Conservation (phyloP, 2,888 invertebrate species). For the Poecilobothrus nobilitatus region DNA sequence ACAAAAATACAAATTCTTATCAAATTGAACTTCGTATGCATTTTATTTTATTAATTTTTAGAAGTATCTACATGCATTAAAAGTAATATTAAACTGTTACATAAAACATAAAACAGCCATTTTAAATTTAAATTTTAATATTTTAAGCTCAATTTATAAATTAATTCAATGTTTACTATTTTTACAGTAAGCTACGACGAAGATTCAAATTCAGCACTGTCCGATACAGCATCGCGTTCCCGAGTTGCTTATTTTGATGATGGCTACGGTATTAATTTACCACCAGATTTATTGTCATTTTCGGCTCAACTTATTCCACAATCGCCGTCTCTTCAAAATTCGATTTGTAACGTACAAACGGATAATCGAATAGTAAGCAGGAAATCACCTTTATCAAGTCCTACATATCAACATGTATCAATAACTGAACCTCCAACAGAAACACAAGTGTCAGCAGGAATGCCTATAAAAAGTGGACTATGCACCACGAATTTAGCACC, state of each 20-base stretch:
- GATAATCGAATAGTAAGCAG: conserved; percentile 42
- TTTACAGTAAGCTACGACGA: conserved; percentile 56
- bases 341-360: conserved; percentile 64
- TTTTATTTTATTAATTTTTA: no score
- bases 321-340: conserved; percentile 71
- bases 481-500: conserved; percentile 59
- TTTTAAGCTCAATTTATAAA: no score
- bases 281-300: conserved; percentile 75
- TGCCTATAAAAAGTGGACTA: conserved; percentile 40
- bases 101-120: no score
- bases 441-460: neutral
- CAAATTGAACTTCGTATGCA: no score
- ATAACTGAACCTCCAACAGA: conserved; percentile 39
- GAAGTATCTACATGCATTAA: no score
- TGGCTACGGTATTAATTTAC: conserved; percentile 55
- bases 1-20: no score
- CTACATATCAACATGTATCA: conserved; percentile 50
- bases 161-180: conserved; percentile 20
- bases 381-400: conserved; percentile 51
- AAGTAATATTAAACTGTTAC: no score
- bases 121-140: no score
- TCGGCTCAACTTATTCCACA: conserved; percentile 57
- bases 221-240: conserved; percentile 51
- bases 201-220: conserved; percentile 60
- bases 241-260: conserved; percentile 43